Base-by-base conservation (phyloP, 1,140 invertebrate genomes). In the Steinernema khuongi region DNA sequence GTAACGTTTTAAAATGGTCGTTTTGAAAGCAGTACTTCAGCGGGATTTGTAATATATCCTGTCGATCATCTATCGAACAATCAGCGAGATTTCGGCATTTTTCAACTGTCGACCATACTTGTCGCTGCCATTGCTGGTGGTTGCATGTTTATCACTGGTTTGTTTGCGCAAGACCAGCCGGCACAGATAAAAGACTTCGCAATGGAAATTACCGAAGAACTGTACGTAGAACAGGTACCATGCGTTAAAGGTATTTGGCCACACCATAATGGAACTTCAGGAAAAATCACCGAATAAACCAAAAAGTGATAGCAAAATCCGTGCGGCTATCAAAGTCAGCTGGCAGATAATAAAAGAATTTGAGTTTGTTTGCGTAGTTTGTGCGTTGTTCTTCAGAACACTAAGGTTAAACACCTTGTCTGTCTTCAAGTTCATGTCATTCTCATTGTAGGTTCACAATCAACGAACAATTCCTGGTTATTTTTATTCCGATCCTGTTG, bases 141-240 rank as follows among this genome's bases (percentile, higher is more conserved):
- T 17, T 75, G 75, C 0, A 68, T 84, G n/a, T 79, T 86, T 68
- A 36, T 73, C 19, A 84, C 82, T 44, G 84, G 83, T 18, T 67
- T 75, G 26, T 70, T 85, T 74, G 80, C 79, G 14, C 73, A 80
- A 69, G 84, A 85, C 30, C 73, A 82, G 36, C 80, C 84, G 29
- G 85, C 85, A 22, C 33, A 80, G 17, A 60, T 74, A 26, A 68
- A 80, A 22, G 33, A 72, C 29, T 73, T 76, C 41, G 69, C 74
- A 75, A 73, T 80, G 32, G 29, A 41, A 31, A 19, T 76, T 31
- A 31, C 50, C 31, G 68, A 75, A 30, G 68, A 75, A 28, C 67
- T 74, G 68, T 30, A 76, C 31, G 29, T 60, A 41, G 22, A 60
- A 36, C 36, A 41, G 31, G 72, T 44, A 11, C 14, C 50, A 30